Evolutionary conservation across 2,888 invertebrate genomes (phyloP).

Genomic region (Philereme transversata): DNA sequence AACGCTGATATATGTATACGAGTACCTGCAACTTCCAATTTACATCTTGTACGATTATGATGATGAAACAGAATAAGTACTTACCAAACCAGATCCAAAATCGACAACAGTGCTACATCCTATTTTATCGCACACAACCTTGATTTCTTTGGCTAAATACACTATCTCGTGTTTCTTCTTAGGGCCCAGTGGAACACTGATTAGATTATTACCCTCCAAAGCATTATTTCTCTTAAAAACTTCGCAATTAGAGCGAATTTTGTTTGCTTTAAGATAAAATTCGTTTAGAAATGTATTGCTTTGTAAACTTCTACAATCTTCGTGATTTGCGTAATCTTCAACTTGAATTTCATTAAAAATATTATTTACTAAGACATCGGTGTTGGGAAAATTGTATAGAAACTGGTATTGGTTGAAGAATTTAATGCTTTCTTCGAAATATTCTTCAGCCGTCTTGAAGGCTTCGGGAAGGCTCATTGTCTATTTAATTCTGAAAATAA

Average conservation of each 20-base stretch:
- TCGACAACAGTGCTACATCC: constrained; percentile 85
- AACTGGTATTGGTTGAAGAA: constrained; percentile 85
- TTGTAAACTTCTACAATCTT: constrained; percentile 36
- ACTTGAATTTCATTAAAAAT: constrained; percentile 81
- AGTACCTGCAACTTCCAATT: too few species aligned
- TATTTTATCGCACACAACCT: constrained; percentile 70
- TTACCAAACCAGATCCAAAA: constrained; percentile 89
- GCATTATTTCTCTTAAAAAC: constrained; percentile 30
- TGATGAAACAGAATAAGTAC: neutral
- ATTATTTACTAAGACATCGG: constrained; percentile 83
- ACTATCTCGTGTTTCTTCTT: constrained; percentile 90
- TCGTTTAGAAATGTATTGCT: constrained; percentile 47
- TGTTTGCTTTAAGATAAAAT: constrained; percentile 44
- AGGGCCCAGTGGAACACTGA: constrained; percentile 67
- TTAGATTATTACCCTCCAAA: constrained; percentile 41
- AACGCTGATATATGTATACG: too few species aligned
- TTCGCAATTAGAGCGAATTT: neutral
- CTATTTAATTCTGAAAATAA: constrained; percentile 9
- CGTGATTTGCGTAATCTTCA: constrained; percentile 51
- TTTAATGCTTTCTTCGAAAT: constrained; percentile 80
- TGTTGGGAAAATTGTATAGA: constrained; percentile 87
- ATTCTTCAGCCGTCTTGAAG: constrained; percentile 61
- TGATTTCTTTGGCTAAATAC: constrained; percentile 83
- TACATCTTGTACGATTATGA: too few species aligned
- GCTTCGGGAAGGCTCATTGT: constrained; percentile 62